Percentiles rank a stretch among this genome's conserved stretches.
phyloP scores from a whole-genome alignment of 2,888 invertebrate genomes.

The Brenthis hecate region DNA sequence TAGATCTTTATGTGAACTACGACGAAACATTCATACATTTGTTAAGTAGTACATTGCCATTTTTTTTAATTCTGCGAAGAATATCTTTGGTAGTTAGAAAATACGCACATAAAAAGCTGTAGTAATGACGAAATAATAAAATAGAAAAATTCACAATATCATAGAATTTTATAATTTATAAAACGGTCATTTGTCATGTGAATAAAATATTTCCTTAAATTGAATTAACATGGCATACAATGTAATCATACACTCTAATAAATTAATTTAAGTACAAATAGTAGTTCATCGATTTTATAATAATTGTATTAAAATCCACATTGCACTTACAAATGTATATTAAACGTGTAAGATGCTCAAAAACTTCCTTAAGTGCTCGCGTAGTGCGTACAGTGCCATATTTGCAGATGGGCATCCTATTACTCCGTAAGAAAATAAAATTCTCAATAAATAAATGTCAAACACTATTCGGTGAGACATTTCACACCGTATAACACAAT shows the following conservation, averaged over 20 bases:
- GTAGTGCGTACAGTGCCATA: constrained; percentile 61
- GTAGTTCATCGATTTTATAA: constrained; percentile 38
- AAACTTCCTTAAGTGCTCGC: constrained; percentile 54
- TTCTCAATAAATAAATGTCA: constrained; percentile 82
- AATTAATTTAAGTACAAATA: constrained; percentile 58
- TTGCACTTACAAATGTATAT: constrained; percentile 24
- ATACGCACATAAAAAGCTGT: constrained; percentile 14
- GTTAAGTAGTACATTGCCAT: constrained; percentile 36
- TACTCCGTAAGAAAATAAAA: constrained; percentile 80
- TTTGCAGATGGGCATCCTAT: constrained; percentile 79
- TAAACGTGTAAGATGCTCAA: constrained; percentile 42
- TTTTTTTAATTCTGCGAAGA: constrained; percentile 22
- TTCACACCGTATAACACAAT: constrained; percentile 80
- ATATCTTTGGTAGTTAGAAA: constrained; percentile 39
- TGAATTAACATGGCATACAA: constrained; percentile 28
- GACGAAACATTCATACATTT: constrained; percentile 19
- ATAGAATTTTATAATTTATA: constrained; percentile 12
- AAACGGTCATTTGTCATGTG: constrained; percentile 25
- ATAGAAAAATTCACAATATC: constrained; percentile 13
- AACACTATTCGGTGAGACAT: constrained; percentile 79
- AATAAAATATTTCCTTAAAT: constrained; percentile 24
- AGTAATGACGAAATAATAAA: constrained; percentile 10
- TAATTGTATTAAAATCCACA: constrained; percentile 42
- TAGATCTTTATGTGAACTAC: constrained; percentile 19
- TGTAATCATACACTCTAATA: constrained; percentile 15